These are phyloP conservation scores for Microvelia longipes DNA, from an alignment of 1,140 invertebrate species.

Conservation along the genomic window DNA sequence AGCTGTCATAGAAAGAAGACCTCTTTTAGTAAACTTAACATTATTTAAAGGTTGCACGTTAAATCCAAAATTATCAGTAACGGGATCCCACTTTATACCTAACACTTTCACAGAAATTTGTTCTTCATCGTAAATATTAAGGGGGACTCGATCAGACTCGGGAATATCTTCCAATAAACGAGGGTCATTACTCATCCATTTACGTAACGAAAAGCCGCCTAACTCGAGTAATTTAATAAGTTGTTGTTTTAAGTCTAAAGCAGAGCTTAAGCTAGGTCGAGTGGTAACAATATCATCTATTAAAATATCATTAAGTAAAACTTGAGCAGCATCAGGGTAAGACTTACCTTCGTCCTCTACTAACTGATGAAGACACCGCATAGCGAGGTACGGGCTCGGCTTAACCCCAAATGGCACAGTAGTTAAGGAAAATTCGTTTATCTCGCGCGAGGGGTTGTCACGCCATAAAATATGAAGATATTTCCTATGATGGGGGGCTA, in stretches of 20 bases:
- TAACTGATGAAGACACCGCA: conserved; percentile 24
- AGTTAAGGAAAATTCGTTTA: conserved; percentile 23
- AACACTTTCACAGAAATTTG: not conserved
- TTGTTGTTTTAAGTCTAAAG: conserved; percentile 14
- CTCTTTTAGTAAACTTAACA: not conserved
- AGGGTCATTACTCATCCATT: conserved; percentile 10
- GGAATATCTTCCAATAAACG: not conserved
- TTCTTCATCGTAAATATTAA: not conserved
- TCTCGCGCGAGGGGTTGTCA: not conserved
- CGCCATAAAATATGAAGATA: conserved; percentile 22
- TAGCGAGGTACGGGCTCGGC: conserved; percentile 26
- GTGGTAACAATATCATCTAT: conserved; percentile 32
- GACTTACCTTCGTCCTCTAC: conserved; percentile 19
- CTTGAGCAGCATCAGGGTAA: conserved; percentile 20
- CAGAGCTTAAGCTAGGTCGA: conserved; percentile 14
- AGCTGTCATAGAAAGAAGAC: not conserved
- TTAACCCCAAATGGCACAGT: conserved; percentile 28
- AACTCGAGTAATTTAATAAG: conserved; percentile 10
- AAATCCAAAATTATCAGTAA: not conserved
- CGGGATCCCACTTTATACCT: not conserved
- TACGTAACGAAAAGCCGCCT: conserved; percentile 17
- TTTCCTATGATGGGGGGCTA: conserved; percentile 9
- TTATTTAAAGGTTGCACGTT: not conserved
- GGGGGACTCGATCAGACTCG: not conserved
- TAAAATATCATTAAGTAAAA: conserved; percentile 29